Evolutionary conservation across 2,888 invertebrate species (phyloP).

Genomic region (Leptopilina syphax): DNA sequence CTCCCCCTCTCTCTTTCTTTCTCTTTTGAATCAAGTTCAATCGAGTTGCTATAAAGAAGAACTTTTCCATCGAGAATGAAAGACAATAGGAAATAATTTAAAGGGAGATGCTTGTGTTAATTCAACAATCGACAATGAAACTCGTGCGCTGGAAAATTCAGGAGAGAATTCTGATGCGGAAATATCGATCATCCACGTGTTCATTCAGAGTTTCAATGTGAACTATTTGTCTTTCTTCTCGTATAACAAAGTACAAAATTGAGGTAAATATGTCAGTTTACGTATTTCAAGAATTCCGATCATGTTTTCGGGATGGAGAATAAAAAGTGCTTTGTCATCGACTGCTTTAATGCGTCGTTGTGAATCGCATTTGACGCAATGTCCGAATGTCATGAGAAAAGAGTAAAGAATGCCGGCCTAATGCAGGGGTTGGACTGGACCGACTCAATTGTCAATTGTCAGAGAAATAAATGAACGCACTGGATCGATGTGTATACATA

Average conservation of each 20-base stretch:
- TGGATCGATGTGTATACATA: conserved; percentile 12
- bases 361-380: conserved; percentile 35
- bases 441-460: conserved; percentile 31
- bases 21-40: conserved; percentile 15
- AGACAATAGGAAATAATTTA: conserved; percentile 27
- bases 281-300: conserved; percentile 23
- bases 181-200: conserved; percentile 7
- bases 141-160: not conserved
- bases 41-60: conserved; percentile 18
- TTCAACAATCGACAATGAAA: conserved; percentile 25
- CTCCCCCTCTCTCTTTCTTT: not conserved
- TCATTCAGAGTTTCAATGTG: not conserved
- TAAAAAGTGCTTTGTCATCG: conserved; percentile 25
- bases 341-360: conserved; percentile 22
- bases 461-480: conserved; percentile 30
- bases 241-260: not conserved
- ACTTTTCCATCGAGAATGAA: not conserved
- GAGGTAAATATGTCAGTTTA: conserved; percentile 6
- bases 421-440: not conserved
- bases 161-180: conserved; percentile 15
- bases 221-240: conserved; percentile 16
- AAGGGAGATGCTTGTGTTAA: conserved; percentile 27
- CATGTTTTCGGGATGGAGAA: not conserved
- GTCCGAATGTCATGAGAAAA: conserved; percentile 21
- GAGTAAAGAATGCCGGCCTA: conserved; percentile 26